These are phyloP conservation scores for Heliconius eleuchia DNA, from an alignment of 1,140 invertebrate species.

Conservation along the genomic window DNA sequence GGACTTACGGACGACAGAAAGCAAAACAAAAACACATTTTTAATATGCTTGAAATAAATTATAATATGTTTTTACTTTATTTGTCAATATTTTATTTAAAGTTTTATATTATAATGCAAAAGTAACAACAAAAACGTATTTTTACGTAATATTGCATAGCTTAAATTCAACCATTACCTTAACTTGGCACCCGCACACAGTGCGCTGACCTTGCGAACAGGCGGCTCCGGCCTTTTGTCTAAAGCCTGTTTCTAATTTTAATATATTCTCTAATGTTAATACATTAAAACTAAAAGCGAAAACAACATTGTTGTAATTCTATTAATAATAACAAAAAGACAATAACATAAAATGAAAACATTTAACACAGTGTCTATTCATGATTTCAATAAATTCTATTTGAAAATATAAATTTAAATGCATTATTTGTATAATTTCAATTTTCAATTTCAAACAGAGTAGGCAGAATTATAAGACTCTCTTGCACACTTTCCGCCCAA, in stretches of 20 bases:
- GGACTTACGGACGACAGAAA: no score
- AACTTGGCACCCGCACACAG: constrained; percentile 46
- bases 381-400: neutral
- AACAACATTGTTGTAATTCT: neutral
- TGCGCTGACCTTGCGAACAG: constrained; percentile 71
- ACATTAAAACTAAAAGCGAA: neutral
- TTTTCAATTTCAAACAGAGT: no score
- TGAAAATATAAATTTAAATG: no score
- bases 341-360: neutral
- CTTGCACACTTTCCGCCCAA: no score
- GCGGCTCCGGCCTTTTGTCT: constrained; percentile 49
- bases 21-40: no score
- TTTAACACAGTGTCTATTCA: neutral
- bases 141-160: neutral
- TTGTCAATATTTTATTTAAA: no score
- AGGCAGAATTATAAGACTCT: no score
- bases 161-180: constrained; percentile 25
- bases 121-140: neutral
- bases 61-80: no score
- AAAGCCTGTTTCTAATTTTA: constrained; percentile 28
- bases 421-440: neutral
- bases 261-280: neutral
- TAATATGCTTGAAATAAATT: no score
- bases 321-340: neutral
- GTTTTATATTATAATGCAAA: neutral